Percentiles rank a stretch among this genome's conserved stretches.
These are phyloP conservation scores for Episyrphus balteatus DNA, from an alignment of 1,140 invertebrate genomes.

Conservation along the genomic window DNA sequence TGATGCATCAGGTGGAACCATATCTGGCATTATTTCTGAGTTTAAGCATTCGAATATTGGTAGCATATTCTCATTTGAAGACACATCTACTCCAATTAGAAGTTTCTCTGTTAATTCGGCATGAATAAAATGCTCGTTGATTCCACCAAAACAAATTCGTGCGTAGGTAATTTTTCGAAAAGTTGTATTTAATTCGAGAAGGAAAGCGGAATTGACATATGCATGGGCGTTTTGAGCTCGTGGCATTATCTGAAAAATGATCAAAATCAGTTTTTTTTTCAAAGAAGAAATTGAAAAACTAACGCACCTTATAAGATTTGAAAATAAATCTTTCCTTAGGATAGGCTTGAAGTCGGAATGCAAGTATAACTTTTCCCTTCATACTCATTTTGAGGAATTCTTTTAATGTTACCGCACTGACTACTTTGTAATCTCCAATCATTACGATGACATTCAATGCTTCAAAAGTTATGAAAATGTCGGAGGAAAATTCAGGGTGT, in stretches of 20 bases:
- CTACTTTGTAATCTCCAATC: too few relatives aligned
- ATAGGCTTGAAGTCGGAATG: constrained; percentile 20
- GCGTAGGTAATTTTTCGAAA: background rate
- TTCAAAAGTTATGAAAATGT: constrained; percentile 57
- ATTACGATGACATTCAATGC: constrained; percentile 43
- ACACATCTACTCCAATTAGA: constrained; percentile 45
- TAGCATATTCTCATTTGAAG: constrained; percentile 40
- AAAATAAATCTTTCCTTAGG: constrained; percentile 21
- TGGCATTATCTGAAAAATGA: constrained; percentile 55
- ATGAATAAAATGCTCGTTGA: constrained; percentile 43
- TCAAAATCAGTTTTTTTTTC: background rate
- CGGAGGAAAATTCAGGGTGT: constrained; percentile 56
- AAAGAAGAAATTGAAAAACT: background rate
- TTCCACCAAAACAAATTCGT: constrained; percentile 10
- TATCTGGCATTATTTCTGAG: constrained; percentile 50
- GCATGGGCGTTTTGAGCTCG: constrained; percentile 74
- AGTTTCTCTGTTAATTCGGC: constrained; percentile 55
- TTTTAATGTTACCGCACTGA: too few relatives aligned
- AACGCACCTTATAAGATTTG: constrained; percentile 47
- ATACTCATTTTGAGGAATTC: too few relatives aligned
- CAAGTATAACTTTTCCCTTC: constrained; percentile 10
- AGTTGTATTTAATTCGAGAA: constrained; percentile 45
- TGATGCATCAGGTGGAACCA: constrained; percentile 49
- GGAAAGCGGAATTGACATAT: constrained; percentile 70
- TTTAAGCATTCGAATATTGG: constrained; percentile 46